Evolutionary conservation across 2,888 invertebrate genomes (phyloP), one percentile per base, ranked within the genome.

Genomic region (Mythimna loreyi): DNA sequence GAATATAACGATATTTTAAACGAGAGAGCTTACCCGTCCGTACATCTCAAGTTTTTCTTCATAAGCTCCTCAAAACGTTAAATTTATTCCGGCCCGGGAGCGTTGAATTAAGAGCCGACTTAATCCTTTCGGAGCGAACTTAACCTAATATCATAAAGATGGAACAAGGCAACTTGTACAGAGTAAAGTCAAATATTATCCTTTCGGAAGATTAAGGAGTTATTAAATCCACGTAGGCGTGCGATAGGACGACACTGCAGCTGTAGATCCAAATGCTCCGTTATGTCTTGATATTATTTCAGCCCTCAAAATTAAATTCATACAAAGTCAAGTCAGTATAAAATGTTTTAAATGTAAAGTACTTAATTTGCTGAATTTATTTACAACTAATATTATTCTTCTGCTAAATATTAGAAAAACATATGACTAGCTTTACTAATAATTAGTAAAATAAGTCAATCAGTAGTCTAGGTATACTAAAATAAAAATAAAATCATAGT

Each of bases 101-200:
- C 94, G 93, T 87, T 86, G 93, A 92, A 94, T 95, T 95, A 94
- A 95, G 93, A 92, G 90, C 93, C 89, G 91, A 87, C 91, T 94
- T 95, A 95, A 96, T 96, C 95, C 95, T 95, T 95, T 93, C 90
- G 90, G 89, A 92, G 92, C 90, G 91, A 94, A 95, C 91, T 94
- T 93, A 94, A 93, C 94, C 93, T 92, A 92, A 94, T 94, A 96
- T 94, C 93, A 93, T 95, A 95, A 95, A 96, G 94, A 93, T 90
- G 93, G 91, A 93, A 92, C 92, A 93, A 92, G 90, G 90, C 91
- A 93, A 94, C 94, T 94, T 94, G 92, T 94, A 94, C 92, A 88
- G 93, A 92, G 92, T 92, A 86, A 93, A 94, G 90, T 94, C 94
- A 93, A 95, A 94, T 94, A 93, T 94, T 94, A 95, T 94, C 92